These are phyloP conservation scores for Acanthaster planci DNA, from an alignment of 35 echinoderm and acorn worm genomes.

Conservation along the genomic window DNA sequence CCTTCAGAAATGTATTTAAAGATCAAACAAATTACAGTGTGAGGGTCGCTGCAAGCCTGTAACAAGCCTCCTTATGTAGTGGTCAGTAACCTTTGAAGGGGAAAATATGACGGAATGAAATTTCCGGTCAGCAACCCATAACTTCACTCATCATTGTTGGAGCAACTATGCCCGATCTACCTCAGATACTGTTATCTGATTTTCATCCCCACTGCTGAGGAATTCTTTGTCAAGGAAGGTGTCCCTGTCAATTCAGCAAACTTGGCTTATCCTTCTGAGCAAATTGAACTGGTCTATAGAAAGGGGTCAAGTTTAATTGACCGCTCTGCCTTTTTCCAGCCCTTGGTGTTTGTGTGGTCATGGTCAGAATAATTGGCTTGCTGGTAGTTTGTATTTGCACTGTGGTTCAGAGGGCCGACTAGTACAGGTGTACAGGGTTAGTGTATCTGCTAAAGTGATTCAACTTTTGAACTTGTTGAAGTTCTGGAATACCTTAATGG, in stretches of 20 bases:
- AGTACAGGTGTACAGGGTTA: background rate
- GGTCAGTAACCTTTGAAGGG: background rate
- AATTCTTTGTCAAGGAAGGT: background rate
- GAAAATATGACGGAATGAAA: background rate
- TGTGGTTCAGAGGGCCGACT: conserved; percentile 3
- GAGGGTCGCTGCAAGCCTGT: no score
- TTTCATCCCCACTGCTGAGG: background rate
- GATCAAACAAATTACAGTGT: no score
- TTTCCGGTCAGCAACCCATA: conserved; percentile 25
- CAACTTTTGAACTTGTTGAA: no score
- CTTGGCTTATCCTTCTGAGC: conserved; percentile 3
- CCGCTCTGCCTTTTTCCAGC: conserved; percentile 27
- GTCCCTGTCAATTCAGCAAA: background rate
- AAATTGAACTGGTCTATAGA: background rate
- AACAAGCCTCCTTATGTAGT: background rate
- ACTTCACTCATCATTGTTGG: conserved; percentile 18
- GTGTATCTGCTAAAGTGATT: no score
- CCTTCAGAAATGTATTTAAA: no score
- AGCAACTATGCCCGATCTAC: background rate
- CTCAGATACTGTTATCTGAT: conserved; percentile 14
- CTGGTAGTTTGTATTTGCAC: background rate
- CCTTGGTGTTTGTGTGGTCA: background rate
- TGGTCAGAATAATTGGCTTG: background rate
- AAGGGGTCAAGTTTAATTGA: conserved; percentile 19
- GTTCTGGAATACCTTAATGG: no score